Evolutionary conservation across 2,113 vertebrate genomes (phyloP).

Genomic region (Taurulus bubalis): DNA sequence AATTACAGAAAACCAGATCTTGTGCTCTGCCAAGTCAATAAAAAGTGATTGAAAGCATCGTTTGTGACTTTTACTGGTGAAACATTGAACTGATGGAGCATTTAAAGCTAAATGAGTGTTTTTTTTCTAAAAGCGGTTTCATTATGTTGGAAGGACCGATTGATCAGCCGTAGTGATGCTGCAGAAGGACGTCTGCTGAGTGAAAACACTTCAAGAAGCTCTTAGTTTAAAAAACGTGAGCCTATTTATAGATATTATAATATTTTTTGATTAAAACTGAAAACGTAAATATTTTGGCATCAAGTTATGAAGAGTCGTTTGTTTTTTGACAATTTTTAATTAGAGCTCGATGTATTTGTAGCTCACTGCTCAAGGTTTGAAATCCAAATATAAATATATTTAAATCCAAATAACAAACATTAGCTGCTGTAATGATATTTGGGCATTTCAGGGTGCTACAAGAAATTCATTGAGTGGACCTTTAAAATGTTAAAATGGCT

Average conservation of each 20-base stretch:
- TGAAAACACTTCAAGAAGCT: not conserved
- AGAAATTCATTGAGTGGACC: not conserved
- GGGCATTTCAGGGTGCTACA: not conserved
- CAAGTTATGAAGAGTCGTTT: not conserved
- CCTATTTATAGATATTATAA: not conserved
- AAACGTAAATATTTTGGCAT: not conserved
- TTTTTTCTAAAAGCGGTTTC: slow-evolving; percentile 12
- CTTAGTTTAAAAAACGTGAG: not conserved
- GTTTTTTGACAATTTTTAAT: not conserved
- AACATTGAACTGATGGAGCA: not conserved
- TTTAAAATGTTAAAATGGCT: not conserved
- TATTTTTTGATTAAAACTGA: not conserved
- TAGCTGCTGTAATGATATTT: not conserved
- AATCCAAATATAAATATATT: not conserved
- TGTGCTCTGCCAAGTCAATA: slow-evolving; percentile 1
- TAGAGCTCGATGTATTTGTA: not conserved
- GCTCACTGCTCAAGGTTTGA: not conserved
- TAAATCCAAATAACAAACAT: too few species aligned
- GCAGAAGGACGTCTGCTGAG: not conserved
- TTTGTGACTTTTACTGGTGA: not conserved
- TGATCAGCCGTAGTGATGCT: not conserved
- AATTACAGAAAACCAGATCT: not conserved
- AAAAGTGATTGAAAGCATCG: slow-evolving; percentile 14
- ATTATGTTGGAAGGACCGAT: not conserved
- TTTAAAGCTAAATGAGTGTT: not conserved